These are phyloP conservation scores for Epsilonema sp. DNA, from an alignment of 2,888 invertebrate genomes.

Conservation along the genomic window DNA sequence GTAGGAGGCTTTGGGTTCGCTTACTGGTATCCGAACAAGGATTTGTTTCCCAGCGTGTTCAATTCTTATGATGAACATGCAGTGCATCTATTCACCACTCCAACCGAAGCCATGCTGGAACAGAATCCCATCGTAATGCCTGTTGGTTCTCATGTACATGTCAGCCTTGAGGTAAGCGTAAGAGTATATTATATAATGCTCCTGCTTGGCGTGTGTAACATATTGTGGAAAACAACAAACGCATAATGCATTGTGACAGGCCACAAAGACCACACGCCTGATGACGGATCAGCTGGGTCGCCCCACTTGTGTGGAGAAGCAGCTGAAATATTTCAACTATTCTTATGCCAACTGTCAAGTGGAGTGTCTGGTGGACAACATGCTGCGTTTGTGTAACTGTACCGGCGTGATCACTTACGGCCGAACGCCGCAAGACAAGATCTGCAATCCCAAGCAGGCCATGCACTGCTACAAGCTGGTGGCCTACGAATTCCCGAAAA, in stretches of 20 bases:
- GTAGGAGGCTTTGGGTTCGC: constrained; percentile 6
- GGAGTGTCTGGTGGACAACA: constrained; percentile 4
- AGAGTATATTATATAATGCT: not conserved
- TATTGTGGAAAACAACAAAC: too few species aligned
- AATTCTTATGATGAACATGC: constrained; percentile 6
- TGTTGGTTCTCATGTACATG: not conserved
- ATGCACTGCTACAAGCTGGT: too few species aligned
- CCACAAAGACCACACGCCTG: not conserved
- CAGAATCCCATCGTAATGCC: constrained; percentile 3
- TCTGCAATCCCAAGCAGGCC: too few species aligned
- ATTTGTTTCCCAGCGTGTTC: constrained; percentile 1
- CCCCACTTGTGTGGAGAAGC: not conserved
- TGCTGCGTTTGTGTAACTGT: constrained; percentile 3
- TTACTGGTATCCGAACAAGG: constrained; percentile 5
- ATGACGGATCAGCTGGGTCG: not conserved
- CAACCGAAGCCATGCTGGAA: constrained; percentile 7
- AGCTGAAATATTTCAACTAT: constrained; percentile 5
- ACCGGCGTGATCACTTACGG: not conserved
- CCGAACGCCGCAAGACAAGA: not conserved
- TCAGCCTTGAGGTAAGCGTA: not conserved
- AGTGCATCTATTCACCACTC: constrained; percentile 3
- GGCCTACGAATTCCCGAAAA: too few species aligned
- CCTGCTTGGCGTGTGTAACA: too few species aligned
- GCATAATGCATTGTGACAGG: not conserved
- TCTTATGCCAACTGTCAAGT: constrained; percentile 5